Base-by-base conservation (phyloP, 2,797 vertebrate genomes). In the Dallia pectoralis region DNA sequence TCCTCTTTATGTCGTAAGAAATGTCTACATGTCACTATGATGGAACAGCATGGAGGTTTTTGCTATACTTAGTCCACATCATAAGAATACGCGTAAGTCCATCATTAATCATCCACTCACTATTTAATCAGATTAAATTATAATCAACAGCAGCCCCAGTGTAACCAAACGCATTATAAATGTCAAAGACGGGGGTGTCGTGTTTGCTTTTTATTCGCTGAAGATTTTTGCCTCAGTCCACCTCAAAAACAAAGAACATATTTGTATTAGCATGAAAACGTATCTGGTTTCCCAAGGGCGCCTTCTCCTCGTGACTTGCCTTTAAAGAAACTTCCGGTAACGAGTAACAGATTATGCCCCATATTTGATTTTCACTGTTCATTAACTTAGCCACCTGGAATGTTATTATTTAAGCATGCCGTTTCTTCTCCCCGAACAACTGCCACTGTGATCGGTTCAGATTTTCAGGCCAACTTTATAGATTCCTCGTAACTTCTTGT, bases 331-430 rank as follows among this genome's bases (percentile, higher is more conserved):
- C 88, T 92, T 90, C 83, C 87, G 88, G 89, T 93, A 93, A 93
- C 89, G 90, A 93, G 91, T 91, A 91, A 89, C 90, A 93, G 92
- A 94, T 93, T 93, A 91, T 82, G 83, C 87, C 87, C 89, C 93
- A 93, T 93, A 93, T 93, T 94, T 94, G 91, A 91, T 93, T 93
- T 94, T 93, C 93, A 93, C 93, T 94, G 91, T 93, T 93, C 93
- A 94, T 94, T 93, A 93, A 93, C 91, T 91, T 89, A 93, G 93
- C 91, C 92, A 93, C 92, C 93, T 94, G 93, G 93, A 93, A 93
- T 92, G 92, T 89, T 92, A 93, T 93, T 94, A 93, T 93, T 94
- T 93, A 92, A 92, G 91, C 91, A 82, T 81, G 90, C 79, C 84
- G 78, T 91, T 91, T 85, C 90, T 89, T 91, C 89, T 93, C 93